phyloP scores from a whole-genome alignment of 2,888 invertebrate species.

The Noctua janthina region DNA sequence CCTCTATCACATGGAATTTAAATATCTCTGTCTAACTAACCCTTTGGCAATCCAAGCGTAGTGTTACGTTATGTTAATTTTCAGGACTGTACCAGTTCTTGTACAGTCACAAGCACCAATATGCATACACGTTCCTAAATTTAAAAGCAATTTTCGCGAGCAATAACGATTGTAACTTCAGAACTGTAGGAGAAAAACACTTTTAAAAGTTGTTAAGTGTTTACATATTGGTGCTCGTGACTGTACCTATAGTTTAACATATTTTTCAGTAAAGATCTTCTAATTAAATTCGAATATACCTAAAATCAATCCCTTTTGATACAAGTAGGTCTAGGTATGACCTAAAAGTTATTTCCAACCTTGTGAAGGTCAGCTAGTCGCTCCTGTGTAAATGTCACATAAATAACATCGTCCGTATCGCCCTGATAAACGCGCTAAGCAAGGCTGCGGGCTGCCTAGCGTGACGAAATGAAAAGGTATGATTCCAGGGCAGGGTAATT shows the following conservation, averaged over 20 bases:
- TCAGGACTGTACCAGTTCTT: neutral
- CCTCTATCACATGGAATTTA: neutral
- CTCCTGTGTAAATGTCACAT: constrained; percentile 58
- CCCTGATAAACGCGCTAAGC: constrained; percentile 22
- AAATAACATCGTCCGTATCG: constrained; percentile 40
- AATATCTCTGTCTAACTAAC: neutral
- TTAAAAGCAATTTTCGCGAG: too few relatives aligned
- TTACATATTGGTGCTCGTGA: too few relatives aligned
- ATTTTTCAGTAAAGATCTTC: neutral
- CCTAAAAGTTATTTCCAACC: constrained; percentile 34
- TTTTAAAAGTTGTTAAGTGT: too few relatives aligned
- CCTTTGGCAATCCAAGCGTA: neutral
- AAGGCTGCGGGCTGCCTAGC: constrained; percentile 18
- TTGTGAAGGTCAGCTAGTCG: constrained; percentile 38
- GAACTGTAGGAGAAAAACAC: too few relatives aligned
- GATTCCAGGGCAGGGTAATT: neutral
- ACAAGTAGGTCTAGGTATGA: neutral
- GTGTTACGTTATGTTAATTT: neutral
- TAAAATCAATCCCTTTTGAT: neutral
- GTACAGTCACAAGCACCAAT: too few relatives aligned
- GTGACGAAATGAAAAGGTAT: constrained; percentile 17
- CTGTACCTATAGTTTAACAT: neutral
- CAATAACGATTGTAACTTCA: too few relatives aligned
- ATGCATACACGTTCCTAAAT: too few relatives aligned
- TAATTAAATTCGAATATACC: neutral